Evolutionary conservation across 2,888 invertebrate genomes (phyloP), one percentile per base, ranked within the genome.

Genomic region (Leistus spinibarbis): DNA sequence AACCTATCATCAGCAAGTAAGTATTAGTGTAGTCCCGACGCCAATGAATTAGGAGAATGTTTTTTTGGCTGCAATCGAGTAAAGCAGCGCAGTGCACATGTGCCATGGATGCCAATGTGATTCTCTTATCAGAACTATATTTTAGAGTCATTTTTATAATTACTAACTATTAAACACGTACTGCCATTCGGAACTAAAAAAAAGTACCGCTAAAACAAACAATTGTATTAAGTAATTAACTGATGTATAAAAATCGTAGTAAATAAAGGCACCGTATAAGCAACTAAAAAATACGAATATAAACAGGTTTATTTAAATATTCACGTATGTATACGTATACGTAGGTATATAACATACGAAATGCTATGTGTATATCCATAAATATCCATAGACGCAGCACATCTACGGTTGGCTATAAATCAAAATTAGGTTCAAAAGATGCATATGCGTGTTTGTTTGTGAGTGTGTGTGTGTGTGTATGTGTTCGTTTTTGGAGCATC

Each of bases 341-440:
- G 20, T 40, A 40, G 40, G 40, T 40, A 40, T 40, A 40, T 40
- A 40, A 40, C 40, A 40, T 40, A 40, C 7, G 4, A 40, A 2
- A 40, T 40, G 40, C 40, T 40, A 40, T 40, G 13, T 40, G 40
- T 40, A 40, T 40, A 40, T 40, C 40, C 70, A 70, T 70, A 70
- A 70, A 70, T 70, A 70, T 70, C 70, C 72, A 72, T 56, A 72
- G 57, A 65, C 56, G 22, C 66, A 27, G 57, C 65, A 56, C 66
- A 65, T 72, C 64, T 72, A 54, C 65, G 64, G 23, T 40, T 17
- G 72, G 56, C 54, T 40, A 65, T 66, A 72, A 72, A 57, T 72
- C 72, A 72, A 72, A 72, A 72, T 72, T 71, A 71, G 64, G 71
- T 71, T 71, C 71, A 64, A 64, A 71, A 54, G 54, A 57, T 60